Conservation (phyloP, 2,113 vertebrate genomes). For the Daboia siamensis region DNA sequence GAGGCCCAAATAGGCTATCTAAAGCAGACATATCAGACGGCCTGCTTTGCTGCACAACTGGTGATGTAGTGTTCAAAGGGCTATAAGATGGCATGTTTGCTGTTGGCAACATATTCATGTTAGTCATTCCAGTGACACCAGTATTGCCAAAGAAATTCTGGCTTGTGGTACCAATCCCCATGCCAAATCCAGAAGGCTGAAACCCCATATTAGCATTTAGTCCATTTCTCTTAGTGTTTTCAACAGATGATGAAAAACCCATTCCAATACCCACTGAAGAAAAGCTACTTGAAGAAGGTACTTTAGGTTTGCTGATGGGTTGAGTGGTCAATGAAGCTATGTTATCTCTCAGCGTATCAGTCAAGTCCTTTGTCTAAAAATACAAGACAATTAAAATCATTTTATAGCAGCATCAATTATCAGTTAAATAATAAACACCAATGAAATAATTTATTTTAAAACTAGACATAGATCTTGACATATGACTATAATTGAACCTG, state of each 20-base stretch:
- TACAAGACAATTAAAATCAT: neutral
- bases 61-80: slow-evolving; percentile 66
- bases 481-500: neutral
- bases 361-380: slow-evolving; percentile 93
- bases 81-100: slow-evolving; percentile 82
- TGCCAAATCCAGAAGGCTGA: slow-evolving; percentile 76
- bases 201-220: slow-evolving; percentile 81
- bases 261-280: slow-evolving; percentile 71
- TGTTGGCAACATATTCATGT: slow-evolving; percentile 73
- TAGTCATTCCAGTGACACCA: slow-evolving; percentile 52
- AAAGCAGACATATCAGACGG: slow-evolving; percentile 85
- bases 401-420: neutral
- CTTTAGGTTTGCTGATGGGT: slow-evolving; percentile 74
- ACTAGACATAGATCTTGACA: neutral
- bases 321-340: slow-evolving; percentile 84
- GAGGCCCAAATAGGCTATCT: slow-evolving; percentile 88
- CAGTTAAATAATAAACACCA: neutral
- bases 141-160: slow-evolving; percentile 78
- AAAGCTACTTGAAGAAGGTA: slow-evolving; percentile 72
- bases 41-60: slow-evolving; percentile 69
- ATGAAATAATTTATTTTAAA: neutral
- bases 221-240: slow-evolving; percentile 79
- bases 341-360: slow-evolving; percentile 88
- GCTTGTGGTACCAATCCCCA: slow-evolving; percentile 72
- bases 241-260: slow-evolving; percentile 70